Evolutionary conservation across 2,888 invertebrate genomes (phyloP), one percentile per base, ranked within the genome.

Genomic region (Chloroclystis v-ata): DNA sequence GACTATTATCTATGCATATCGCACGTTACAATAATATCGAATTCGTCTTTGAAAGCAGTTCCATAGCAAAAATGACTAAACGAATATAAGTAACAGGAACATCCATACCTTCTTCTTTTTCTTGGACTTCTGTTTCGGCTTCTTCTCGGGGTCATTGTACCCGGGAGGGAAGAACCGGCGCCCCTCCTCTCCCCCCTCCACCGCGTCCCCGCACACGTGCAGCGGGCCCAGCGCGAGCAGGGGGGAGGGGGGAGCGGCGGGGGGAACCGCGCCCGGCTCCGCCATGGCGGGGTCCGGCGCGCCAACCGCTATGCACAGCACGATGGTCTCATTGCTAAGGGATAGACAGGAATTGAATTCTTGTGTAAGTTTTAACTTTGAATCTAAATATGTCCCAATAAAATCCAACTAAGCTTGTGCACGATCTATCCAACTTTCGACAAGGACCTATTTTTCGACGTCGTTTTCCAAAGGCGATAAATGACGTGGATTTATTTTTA

Each of bases 131-230:
- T 75, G 64, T 51, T 83, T 80, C 26, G 78, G 74, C 43, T 78
- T 77, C 46, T 78, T 82, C 38, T 90, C 89, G 0, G 86, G 87
- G 33, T 79, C 89, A 55, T 89, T 90, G 69, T 91, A 92, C 1
- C 89, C 91, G 1, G 89, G 83, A 0, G 94, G 93, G 75, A 95
- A 95, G 86, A 93, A 93, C 46, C 88, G 70, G 1, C 82, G 76
- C 44, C 92, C 91, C 62, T 95, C 93, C 37, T 82, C 78, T 20
- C 82, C 85, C 0, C 94, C 94, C 25, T 89, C 79, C 2, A 90
- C 91, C 0, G 90, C 83, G 66, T 93, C 92, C 5, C 89, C 88
- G 64, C 93, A 93, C 14, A 92, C 90, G 69, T 92, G 93, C 12
- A 91, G 86, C 0, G 95, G 93, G 0, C 92, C 91, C 33, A 92